Evolutionary conservation across 1,140 invertebrate species (phyloP), one percentile per base, ranked within the genome.

Genomic region (Drosophila takahashii): DNA sequence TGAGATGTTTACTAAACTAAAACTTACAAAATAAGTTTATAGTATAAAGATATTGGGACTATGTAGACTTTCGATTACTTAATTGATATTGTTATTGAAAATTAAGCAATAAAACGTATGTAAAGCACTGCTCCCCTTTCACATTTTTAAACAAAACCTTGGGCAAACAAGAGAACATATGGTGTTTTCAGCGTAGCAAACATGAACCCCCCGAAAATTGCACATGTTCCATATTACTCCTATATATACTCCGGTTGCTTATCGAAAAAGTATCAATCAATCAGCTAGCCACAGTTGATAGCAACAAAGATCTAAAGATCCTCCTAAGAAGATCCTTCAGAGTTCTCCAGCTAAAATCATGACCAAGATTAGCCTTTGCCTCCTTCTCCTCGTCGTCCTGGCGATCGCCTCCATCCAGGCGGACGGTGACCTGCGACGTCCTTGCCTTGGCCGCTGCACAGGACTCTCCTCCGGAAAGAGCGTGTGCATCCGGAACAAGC

Each of bases 301-400:
- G 6, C 34, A 37, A n/a, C 10, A 27, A 18, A 54, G 42, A 37
- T 37, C 44, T 6, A 0, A 4, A 41, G 13, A 15, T 8, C 26
- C 18, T 0, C 27, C 11, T n/a, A n/a, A 10, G 1, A 4, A 41
- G 13, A 15, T 8, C 26, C 18, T 0, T 16, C 11, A 44, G 8
- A 41, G 10, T 22, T 3, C 22, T 22, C 22, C 22, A 22, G 22
- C 22, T 2, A 22, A 15, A 34, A 77, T 18, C 64, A 87, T 89
- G 84, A 56, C 56, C 45, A 84, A 89, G 73, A 36, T 80, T 11
- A 84, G 59, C 51, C 52, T 77, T 29, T 58, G 61, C 32, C 39
- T 84, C 3, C 64, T 77, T 26, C 48, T 78, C 9, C 50, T 70
- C 6, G 26, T 57, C 34, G 26, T 70, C 42, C 51, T 70, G 66